A percentile compares a stretch with the other conserved stretches of the same genome.
Conservation (phyloP, 2,797 vertebrate genomes). For the Neosalanx taihuensis region DNA sequence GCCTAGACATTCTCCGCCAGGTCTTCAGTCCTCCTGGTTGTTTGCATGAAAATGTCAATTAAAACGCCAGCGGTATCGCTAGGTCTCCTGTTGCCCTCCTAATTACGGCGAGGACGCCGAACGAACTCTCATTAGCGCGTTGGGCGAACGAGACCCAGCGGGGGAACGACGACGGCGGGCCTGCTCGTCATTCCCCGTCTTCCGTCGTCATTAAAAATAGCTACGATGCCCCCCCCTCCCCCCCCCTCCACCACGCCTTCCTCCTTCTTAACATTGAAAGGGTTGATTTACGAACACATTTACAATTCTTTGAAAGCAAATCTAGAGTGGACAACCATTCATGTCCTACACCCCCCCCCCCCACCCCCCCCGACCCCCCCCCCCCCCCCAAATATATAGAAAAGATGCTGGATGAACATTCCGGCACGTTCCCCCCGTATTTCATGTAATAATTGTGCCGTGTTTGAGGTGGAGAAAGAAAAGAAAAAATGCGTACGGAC, state of each 20-base stretch:
- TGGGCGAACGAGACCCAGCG: conserved; percentile 12
- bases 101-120: conserved; percentile 38
- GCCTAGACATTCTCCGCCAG: no score
- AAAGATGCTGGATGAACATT: no score
- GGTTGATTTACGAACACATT: conserved; percentile 15
- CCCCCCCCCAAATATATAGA: no score
- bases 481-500: not conserved
- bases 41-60: conserved; percentile 36
- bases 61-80: conserved; percentile 23
- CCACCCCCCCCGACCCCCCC: no score
- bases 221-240: not conserved
- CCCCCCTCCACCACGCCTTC: not conserved
- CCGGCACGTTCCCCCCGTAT: no score
- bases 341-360: no score
- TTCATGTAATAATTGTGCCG: conserved; percentile 7
- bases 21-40: conserved; percentile 8
- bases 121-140: conserved; percentile 43
- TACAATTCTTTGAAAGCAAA: conserved; percentile 19
- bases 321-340: conserved; percentile 9
- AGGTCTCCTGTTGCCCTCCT: conserved; percentile 28
- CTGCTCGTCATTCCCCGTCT: conserved; percentile 18
- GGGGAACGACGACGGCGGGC: conserved; percentile 12
- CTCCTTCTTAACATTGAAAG: conserved; percentile 20
- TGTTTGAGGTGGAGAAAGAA: conserved; percentile 1
- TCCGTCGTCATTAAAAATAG: conserved; percentile 24